These are phyloP conservation scores for Hemithea aestivaria DNA, from an alignment of 2,888 invertebrate species.

Conservation along the genomic window DNA sequence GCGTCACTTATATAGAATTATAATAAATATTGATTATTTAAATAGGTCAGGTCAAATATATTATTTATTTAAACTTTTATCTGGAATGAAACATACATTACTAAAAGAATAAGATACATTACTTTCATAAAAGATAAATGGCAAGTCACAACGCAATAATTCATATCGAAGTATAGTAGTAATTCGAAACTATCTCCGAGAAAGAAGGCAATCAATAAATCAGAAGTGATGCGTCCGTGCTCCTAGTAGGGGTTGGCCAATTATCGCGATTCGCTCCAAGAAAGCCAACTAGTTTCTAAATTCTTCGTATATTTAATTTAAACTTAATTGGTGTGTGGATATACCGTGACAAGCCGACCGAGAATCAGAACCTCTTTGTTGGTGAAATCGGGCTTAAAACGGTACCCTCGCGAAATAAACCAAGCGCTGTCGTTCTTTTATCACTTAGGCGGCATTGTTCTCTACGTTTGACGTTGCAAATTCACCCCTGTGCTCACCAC, in stretches of 20 bases:
- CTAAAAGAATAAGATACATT: too few relatives aligned
- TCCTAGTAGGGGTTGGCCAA: slow-evolving; percentile 69
- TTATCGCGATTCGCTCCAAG: slow-evolving; percentile 76
- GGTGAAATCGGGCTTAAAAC: slow-evolving; percentile 63
- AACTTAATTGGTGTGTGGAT: slow-evolving; percentile 75
- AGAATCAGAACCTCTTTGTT: slow-evolving; percentile 70
- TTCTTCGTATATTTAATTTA: slow-evolving; percentile 76
- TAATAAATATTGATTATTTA: too few relatives aligned
- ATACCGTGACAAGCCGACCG: slow-evolving; percentile 66
- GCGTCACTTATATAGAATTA: too few relatives aligned
- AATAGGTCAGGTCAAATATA: too few relatives aligned
- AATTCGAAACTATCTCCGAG: slow-evolving; percentile 38
- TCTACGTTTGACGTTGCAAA: slow-evolving; percentile 20
- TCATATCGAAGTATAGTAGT: slow-evolving; percentile 45
- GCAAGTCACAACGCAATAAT: slow-evolving; percentile 29
- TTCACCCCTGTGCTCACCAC: slow-evolving; percentile 4
- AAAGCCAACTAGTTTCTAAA: slow-evolving; percentile 78
- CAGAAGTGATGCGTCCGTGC: slow-evolving; percentile 65
- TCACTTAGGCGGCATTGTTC: slow-evolving; percentile 38
- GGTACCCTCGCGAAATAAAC: slow-evolving; percentile 56
- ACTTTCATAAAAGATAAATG: slow-evolving; percentile 3
- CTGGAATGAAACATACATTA: too few relatives aligned
- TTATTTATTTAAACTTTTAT: too few relatives aligned
- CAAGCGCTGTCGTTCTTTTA: slow-evolving; percentile 40
- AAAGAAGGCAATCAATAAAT: slow-evolving; percentile 64